Percentiles rank a stretch among this genome's conserved stretches.
These are phyloP conservation scores for Eumaeus atala DNA, from an alignment of 1,140 invertebrate genomes.

Conservation along the genomic window DNA sequence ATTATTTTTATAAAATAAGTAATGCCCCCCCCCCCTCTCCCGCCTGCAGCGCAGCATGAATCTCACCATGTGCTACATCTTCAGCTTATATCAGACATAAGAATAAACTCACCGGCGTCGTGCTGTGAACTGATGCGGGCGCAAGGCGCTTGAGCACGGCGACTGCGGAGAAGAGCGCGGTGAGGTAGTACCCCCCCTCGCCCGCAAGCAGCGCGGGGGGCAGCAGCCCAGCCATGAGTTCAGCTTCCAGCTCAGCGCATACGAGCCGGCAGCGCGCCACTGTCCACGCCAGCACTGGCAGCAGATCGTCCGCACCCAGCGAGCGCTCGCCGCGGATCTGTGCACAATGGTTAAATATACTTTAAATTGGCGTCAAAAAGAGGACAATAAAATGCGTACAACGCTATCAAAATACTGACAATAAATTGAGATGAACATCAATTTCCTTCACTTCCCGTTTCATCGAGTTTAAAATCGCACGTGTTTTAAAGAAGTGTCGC, in stretches of 20 bases:
- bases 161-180: conserved; percentile 92
- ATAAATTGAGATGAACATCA: no score
- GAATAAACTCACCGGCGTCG: conserved; percentile 46
- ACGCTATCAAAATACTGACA: no score
- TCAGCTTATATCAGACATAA: conserved; percentile 93
- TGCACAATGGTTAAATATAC: no score
- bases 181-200: conserved; percentile 95
- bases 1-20: no score
- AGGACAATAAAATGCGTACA: no score
- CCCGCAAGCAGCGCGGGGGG: conserved; percentile 92
- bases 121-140: conserved; percentile 43
- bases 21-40: conserved; percentile 87
- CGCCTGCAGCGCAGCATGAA: conserved; percentile 91
- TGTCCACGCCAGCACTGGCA: conserved; percentile 92
- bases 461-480: no score
- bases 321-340: conserved; percentile 73
- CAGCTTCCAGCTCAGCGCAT: conserved; percentile 94
- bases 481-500: no score
- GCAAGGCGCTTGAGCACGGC: conserved; percentile 91
- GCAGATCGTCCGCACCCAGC: conserved; percentile 88
- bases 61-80: conserved; percentile 97
- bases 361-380: no score
- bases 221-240: conserved; percentile 95
- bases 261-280: conserved; percentile 90
- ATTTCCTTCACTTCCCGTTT: no score